phyloP scores from a whole-genome alignment of 1,140 invertebrate species.

The Pectinophora gossypiella region DNA sequence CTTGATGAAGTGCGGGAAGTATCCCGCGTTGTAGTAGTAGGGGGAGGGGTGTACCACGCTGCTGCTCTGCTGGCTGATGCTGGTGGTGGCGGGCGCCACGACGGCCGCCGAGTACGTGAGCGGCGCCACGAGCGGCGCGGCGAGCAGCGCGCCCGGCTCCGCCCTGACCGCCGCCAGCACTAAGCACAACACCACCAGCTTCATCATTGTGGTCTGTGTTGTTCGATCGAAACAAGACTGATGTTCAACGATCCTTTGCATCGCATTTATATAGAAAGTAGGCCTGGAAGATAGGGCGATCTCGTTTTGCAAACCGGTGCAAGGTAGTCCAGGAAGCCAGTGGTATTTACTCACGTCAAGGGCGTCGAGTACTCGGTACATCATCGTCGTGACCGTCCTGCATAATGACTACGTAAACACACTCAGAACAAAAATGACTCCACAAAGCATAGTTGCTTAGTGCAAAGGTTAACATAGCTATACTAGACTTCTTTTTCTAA shows the following conservation, averaged over 20 bases:
- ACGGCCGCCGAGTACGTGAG: slow-evolving; percentile 56
- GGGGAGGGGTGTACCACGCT: slow-evolving; percentile 61
- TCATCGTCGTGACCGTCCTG: slow-evolving; percentile 36
- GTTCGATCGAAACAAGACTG: slow-evolving; percentile 50
- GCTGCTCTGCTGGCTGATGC: slow-evolving; percentile 53
- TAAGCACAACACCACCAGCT: slow-evolving; percentile 77
- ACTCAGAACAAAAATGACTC: too few species aligned
- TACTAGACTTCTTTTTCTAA: too few species aligned
- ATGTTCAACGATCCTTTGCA: slow-evolving; percentile 35
- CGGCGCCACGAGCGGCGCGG: slow-evolving; percentile 34
- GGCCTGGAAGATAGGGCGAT: slow-evolving; percentile 51
- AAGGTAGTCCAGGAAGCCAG: slow-evolving; percentile 57
- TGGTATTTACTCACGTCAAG: slow-evolving; percentile 60
- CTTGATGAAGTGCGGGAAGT: slow-evolving; percentile 50
- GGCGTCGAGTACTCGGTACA: slow-evolving; percentile 40
- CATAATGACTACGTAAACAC: too few species aligned
- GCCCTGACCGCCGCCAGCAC: slow-evolving; percentile 69
- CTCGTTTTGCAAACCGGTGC: slow-evolving; percentile 62
- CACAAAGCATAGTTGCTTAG: too few species aligned
- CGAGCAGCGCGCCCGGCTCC: slow-evolving; percentile 32
- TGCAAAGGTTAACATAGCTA: too few species aligned
- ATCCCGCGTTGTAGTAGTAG: slow-evolving; percentile 31
- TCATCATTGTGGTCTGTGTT: slow-evolving; percentile 75
- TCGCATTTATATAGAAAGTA: slow-evolving; percentile 68
- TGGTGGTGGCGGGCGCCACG: slow-evolving; percentile 42